Conservation (phyloP, 2,797 vertebrate species). For the Spea hammondii region DNA sequence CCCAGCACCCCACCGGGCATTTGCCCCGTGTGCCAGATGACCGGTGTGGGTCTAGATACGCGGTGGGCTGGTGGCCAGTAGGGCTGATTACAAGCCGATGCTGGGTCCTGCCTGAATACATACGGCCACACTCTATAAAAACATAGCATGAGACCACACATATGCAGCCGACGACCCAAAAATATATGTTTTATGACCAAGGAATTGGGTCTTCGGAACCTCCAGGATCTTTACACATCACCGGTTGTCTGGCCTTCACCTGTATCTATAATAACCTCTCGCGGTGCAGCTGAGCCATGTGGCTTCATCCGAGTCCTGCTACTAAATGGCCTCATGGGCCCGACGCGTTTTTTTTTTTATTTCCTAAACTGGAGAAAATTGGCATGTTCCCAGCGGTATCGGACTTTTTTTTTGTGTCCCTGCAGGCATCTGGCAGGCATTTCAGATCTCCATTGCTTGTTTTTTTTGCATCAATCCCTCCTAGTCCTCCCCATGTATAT, state of each 20-base stretch:
- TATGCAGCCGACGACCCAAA: background rate
- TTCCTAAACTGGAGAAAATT: conserved; percentile 52
- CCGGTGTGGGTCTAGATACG: too few species aligned
- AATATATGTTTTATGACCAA: conserved; percentile 15
- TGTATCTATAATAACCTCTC: conserved; percentile 22
- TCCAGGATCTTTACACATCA: conserved; percentile 6
- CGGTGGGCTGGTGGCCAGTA: too few species aligned
- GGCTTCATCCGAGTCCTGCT: conserved; percentile 40
- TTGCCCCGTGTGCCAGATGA: too few species aligned
- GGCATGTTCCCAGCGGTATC: conserved; percentile 47
- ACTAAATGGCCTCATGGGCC: conserved; percentile 51
- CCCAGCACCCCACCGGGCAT: too few species aligned
- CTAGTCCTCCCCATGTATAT: conserved; percentile 13
- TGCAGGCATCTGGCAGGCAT: conserved; percentile 48
- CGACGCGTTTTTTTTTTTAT: conserved; percentile 37
- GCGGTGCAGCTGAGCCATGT: background rate
- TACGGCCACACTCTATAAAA: too few species aligned
- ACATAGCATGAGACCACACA: too few species aligned
- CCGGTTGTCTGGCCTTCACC: conserved; percentile 1
- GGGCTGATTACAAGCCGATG: too few species aligned
- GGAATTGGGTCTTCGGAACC: background rate
- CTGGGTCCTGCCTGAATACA: too few species aligned
- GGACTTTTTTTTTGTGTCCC: conserved; percentile 27
- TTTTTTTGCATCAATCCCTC: conserved; percentile 29
- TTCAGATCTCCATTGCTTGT: conserved; percentile 42